A percentile compares a stretch with the other conserved stretches of the same genome.
Evolutionary conservation across 2,888 invertebrate species (phyloP).

Genomic region (Epinotia brunnichana): DNA sequence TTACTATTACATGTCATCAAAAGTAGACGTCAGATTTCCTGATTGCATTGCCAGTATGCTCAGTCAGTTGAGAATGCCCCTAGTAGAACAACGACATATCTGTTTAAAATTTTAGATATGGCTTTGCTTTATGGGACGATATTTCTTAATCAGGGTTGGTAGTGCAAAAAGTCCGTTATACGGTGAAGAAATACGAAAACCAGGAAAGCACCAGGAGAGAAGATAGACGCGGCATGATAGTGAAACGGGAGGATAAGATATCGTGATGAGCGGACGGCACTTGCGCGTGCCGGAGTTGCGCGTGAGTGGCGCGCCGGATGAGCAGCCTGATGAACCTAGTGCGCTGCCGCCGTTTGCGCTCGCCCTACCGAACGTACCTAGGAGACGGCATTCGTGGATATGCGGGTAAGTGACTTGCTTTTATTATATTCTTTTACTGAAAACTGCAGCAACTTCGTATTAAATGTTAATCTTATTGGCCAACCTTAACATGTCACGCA

Average conservation of each 20-base stretch:
- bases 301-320: conserved; percentile 83
- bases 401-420: conserved; percentile 84
- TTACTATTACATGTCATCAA: not conserved
- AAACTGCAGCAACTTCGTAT: too few species aligned
- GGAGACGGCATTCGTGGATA: conserved; percentile 90
- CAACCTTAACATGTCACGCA: too few species aligned
- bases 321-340: conserved; percentile 73
- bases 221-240: conserved; percentile 29
- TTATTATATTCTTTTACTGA: not conserved
- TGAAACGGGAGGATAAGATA: conserved; percentile 70
- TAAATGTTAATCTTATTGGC: too few species aligned
- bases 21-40: conserved; percentile 7
- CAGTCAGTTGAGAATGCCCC: not conserved
- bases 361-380: conserved; percentile 82
- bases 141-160: conserved; percentile 19
- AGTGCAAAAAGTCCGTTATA: conserved; percentile 36
- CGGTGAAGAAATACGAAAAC: conserved; percentile 30
- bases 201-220: not conserved
- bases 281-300: conserved; percentile 88
- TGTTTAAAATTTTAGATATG: not conserved
- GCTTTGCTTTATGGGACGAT: not conserved
- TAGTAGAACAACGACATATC: not conserved
- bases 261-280: conserved; percentile 78
- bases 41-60: conserved; percentile 19
- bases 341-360: conserved; percentile 76